Evolutionary conservation across 2,888 invertebrate genomes (phyloP), one percentile per base, ranked within the genome.

Genomic region (Dasysyrphus albostriatus): DNA sequence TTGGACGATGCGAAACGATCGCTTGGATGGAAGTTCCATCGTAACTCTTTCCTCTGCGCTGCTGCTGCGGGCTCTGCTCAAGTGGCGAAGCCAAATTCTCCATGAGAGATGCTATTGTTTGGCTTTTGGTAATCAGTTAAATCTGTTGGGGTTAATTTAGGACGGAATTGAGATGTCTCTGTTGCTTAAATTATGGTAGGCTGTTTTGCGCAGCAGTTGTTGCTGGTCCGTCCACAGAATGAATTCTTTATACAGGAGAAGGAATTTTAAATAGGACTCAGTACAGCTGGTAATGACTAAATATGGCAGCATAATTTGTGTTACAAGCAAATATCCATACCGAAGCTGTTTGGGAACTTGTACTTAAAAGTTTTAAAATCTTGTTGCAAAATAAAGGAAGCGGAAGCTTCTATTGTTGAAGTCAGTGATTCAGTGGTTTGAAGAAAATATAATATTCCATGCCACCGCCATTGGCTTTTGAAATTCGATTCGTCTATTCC

Each of bases 91-190:
- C 51, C 16, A 67, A 85, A 82, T 77, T 77, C 69, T 65, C 44
- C 59, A 44, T 58, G 34, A 67, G 34, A 67, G 81, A 81, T 84
- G 81, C 76, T 59, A 67, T 76, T 81, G 76, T 80, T 81, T 54
- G 44, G 49, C 39, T 80, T 65, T 74, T 69, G 61, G 73, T 51
- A 74, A 85, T 77, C 82, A 82, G 85, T 84, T 67, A 65, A 84
- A 84, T 80, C 83, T 80, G 81, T 81, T 81, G 69, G 73, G 72
- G 77, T 77, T 85, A 85, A 82, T 82, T 85, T 82, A 82, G 61
- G 77, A 77, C 56, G 49, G 84, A 85, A 85, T 85, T 82, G 77
- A 85, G 85, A 85, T 82, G 82, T 85, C 77, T 73, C 77, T 74
- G 72, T 47, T 16, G 77, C 19, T 56, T 77, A 82, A 85, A 61